A percentile compares a stretch with the other conserved stretches of the same genome.
Evolutionary conservation across 1,140 invertebrate genomes (phyloP).

Genomic region (Lepidurus apus): DNA sequence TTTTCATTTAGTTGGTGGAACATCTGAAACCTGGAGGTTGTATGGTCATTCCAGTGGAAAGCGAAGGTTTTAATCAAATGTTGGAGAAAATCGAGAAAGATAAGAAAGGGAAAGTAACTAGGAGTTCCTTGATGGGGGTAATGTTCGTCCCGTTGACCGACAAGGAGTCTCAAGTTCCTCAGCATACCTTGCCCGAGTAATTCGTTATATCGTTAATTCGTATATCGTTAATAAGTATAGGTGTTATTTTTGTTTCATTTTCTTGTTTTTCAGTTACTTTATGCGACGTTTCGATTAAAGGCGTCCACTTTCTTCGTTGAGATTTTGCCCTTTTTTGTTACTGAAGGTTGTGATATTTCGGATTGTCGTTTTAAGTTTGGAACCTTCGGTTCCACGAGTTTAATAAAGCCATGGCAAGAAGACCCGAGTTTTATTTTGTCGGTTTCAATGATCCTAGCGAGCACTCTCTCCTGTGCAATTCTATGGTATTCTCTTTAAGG

Average conservation of each 20-base stretch:
- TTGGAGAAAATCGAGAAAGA: conserved; percentile 51
- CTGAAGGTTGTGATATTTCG: too few relatives aligned
- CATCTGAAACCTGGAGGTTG: conserved; percentile 61
- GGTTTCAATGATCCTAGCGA: too few relatives aligned
- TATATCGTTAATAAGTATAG: not conserved
- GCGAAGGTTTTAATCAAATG: conserved; percentile 44
- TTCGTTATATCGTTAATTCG: too few relatives aligned
- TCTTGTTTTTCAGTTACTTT: not conserved
- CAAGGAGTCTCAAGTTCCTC: conserved; percentile 48
- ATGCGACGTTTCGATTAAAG: conserved; percentile 9
- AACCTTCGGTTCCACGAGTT: too few relatives aligned
- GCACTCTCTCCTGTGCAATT: too few relatives aligned
- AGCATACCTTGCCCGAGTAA: not conserved
- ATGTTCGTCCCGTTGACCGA: conserved; percentile 59
- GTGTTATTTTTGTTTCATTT: not conserved
- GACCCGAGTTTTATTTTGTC: too few relatives aligned
- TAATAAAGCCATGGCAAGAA: too few relatives aligned
- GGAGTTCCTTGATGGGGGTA: conserved; percentile 53
- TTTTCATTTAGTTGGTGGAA: conserved; percentile 48
- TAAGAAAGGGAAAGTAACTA: conserved; percentile 47
- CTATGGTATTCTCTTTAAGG: too few relatives aligned
- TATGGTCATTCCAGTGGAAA: conserved; percentile 60
- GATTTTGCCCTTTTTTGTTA: too few relatives aligned
- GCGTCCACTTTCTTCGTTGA: not conserved
- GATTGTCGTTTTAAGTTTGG: too few relatives aligned